A percentile compares a stretch with the other conserved stretches of the same genome.
These are phyloP conservation scores for Drosophila persimilis DNA, from an alignment of 1,140 invertebrate species.

Conservation along the genomic window DNA sequence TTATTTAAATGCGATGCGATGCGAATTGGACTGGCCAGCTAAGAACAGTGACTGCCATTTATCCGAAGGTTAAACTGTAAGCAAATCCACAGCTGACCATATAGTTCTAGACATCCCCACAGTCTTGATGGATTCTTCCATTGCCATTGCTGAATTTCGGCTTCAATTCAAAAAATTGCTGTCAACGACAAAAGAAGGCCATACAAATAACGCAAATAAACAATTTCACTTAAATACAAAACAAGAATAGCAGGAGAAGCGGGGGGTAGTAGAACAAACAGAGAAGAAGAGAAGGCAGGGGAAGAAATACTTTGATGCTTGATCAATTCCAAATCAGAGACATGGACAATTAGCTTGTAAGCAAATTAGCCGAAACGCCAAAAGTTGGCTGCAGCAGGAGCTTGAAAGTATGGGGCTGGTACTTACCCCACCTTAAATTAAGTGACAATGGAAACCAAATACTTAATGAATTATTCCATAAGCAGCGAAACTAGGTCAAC, in stretches of 20 bases:
- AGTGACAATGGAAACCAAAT: slow-evolving; percentile 71
- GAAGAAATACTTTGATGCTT: slow-evolving; percentile 31
- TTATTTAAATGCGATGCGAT: slow-evolving; percentile 68
- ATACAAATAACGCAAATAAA: slow-evolving; percentile 76
- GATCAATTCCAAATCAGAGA: slow-evolving; percentile 58
- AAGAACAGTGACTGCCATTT: background rate
- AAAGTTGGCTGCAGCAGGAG: slow-evolving; percentile 10
- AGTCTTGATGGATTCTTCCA: too few relatives aligned
- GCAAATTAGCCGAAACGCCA: slow-evolving; percentile 67
- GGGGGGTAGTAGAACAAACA: background rate
- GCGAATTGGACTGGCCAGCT: slow-evolving; percentile 34
- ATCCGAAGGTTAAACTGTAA: slow-evolving; percentile 18
- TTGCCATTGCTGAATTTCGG: slow-evolving; percentile 26
- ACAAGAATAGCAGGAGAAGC: slow-evolving; percentile 17
- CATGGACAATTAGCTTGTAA: slow-evolving; percentile 61
- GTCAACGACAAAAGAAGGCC: slow-evolving; percentile 62
- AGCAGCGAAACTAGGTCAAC: slow-evolving; percentile 73
- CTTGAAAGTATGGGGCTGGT: background rate
- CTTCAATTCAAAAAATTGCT: slow-evolving; percentile 59
- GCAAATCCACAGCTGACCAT: too few relatives aligned
- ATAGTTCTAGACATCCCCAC: too few relatives aligned
- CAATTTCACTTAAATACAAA: slow-evolving; percentile 70
- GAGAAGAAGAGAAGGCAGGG: background rate
- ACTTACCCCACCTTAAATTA: slow-evolving; percentile 67
- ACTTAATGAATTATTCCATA: slow-evolving; percentile 79